A percentile compares a stretch with the other conserved stretches of the same genome.
Evolutionary conservation across 2,113 vertebrate species (phyloP).

Genomic region (Cervus canadensis): DNA sequence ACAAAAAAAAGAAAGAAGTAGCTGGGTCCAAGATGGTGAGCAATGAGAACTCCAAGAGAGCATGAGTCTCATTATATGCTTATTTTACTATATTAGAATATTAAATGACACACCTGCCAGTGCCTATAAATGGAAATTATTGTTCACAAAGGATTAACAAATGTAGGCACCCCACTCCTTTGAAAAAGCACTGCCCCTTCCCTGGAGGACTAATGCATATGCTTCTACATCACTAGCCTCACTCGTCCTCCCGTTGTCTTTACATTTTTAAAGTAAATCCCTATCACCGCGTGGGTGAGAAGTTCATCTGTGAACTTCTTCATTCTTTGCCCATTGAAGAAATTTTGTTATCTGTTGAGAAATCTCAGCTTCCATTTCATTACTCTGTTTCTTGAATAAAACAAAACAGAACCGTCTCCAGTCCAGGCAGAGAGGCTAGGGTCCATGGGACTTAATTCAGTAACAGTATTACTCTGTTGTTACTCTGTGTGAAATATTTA

Average conservation of each 20-base stretch:
- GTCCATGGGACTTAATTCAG: not conserved
- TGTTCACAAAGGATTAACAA: not conserved
- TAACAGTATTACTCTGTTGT: not conserved
- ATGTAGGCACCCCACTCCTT: not conserved
- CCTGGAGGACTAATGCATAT: not conserved
- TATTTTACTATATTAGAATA: not conserved
- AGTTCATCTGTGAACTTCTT: too few relatives aligned
- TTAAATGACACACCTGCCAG: not conserved
- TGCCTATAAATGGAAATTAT: not conserved
- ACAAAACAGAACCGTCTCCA: not conserved
- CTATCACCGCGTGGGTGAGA: too few relatives aligned
- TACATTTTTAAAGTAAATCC: not conserved
- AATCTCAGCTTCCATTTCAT: not conserved
- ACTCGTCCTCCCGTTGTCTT: not conserved
- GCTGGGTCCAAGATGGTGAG: not conserved
- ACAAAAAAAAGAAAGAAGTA: not conserved
- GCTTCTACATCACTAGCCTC: not conserved
- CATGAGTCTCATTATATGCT: not conserved
- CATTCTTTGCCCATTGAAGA: not conserved
- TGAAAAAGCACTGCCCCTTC: not conserved
- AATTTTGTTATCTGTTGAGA: not conserved
- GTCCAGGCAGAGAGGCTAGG: not conserved
- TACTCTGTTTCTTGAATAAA: not conserved
- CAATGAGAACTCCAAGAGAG: not conserved
- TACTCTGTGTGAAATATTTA: not conserved